phyloP scores from a whole-genome alignment of 1,140 invertebrate genomes.

The Cyrtorhinus lividipennis region DNA sequence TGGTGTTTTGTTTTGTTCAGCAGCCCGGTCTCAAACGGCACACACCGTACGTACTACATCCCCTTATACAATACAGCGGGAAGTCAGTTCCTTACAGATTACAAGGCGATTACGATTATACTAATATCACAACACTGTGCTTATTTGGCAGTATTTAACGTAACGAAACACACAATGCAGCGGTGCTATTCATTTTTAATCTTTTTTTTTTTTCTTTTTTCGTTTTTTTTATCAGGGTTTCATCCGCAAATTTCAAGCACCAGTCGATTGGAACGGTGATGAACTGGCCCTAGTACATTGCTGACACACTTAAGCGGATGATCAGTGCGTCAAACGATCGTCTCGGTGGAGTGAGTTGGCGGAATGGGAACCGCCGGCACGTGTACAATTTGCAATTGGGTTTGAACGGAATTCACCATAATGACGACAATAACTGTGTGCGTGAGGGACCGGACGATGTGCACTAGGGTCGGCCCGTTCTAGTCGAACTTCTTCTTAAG shows the following conservation, averaged over 20 bases:
- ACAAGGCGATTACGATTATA: too few species aligned
- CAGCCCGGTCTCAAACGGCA: background rate
- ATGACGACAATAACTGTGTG: constrained; percentile 14
- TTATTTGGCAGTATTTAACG: background rate
- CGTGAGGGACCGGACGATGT: constrained; percentile 10
- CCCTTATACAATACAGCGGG: background rate
- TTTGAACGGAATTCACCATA: constrained; percentile 12
- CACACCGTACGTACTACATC: background rate
- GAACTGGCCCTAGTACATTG: background rate
- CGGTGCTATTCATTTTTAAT: background rate
- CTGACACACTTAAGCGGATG: background rate
- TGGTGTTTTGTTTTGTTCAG: background rate
- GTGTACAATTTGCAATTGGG: background rate
- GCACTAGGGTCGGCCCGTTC: constrained; percentile 16
- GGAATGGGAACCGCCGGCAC: too few species aligned
- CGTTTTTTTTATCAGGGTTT: too few species aligned
- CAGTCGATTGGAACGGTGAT: background rate
- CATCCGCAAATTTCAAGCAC: too few species aligned
- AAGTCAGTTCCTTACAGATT: background rate
- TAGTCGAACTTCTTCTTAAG: constrained; percentile 69
- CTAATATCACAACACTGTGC: background rate
- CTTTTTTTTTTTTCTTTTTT: too few species aligned
- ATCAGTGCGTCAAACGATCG: background rate
- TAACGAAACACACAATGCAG: background rate
- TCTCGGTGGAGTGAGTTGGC: background rate